Base-by-base conservation (phyloP, 2,888 invertebrate genomes). In the Ctena decussata region DNA sequence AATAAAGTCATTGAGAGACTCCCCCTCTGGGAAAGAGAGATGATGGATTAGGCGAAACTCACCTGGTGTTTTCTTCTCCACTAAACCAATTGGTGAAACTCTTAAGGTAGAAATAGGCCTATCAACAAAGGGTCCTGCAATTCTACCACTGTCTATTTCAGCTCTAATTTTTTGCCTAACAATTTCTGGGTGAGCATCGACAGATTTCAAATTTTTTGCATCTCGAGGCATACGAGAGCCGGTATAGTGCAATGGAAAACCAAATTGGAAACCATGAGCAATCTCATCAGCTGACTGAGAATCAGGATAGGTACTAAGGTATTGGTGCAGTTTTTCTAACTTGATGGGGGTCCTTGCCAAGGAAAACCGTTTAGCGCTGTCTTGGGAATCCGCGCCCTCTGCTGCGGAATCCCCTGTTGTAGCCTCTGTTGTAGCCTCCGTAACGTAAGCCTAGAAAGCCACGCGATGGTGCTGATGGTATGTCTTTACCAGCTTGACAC, bases 161-260 rank as follows among this genome's bases (percentile, higher is more conserved):
- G 6, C 15, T 11, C 15, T 11, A 6, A 11, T 41, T 41, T 41
- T 6, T 41, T 41, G 15, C 15, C 41, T 41, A 41, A 41, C 41
- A 41, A 6, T 41, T 6, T 41, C 41, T 15, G 41, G 41, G 15
- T 41, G n/a, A n/a, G n/a, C n/a, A n/a, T n/a, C 15, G 78, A 65
- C 79, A 0, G 79, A 79, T 44, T 72, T 79, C 12, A 74, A 41
- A 69, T 80, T 80, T 37, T 60, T 74, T 44, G 74, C 21, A 21
- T 30, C 30, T 27, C 21, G 21, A 0, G 30, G 32, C 21, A 27
- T 8, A 1, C 49, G 32, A 24, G 27, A 15, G 0, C 74, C 80
- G 1, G 30, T 57, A 80, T 73, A 80, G n/a, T 74, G 24, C 21
- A 80, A 32, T n/a, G 65, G 49, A 37, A 80, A 80, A 74, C 80